These are phyloP conservation scores for Cacoxenus indagator DNA, from an alignment of 2,888 invertebrate species.

Conservation along the genomic window DNA sequence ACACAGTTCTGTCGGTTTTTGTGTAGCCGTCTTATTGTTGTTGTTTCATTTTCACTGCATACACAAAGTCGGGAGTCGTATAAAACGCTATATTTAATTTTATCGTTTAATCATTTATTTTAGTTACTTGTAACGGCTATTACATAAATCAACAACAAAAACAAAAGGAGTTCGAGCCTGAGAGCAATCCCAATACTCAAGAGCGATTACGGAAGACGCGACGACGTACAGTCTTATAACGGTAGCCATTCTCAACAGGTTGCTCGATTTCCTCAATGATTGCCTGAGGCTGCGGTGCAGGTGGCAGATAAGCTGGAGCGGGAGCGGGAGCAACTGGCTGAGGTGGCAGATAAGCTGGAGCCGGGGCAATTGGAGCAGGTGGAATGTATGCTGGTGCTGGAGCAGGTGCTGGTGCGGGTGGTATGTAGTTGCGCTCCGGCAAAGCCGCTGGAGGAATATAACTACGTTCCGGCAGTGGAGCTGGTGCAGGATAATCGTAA, in stretches of 20 bases:
- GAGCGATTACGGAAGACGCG: conserved; percentile 53
- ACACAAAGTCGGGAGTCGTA: too few species aligned
- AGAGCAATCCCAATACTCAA: conserved; percentile 27
- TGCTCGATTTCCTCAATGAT: conserved; percentile 49
- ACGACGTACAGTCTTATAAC: conserved; percentile 52
- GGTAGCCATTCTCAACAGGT: conserved; percentile 50
- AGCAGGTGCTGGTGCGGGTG: conserved; percentile 32
- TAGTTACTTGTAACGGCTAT: not conserved
- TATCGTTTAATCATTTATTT: not conserved
- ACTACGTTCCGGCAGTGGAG: not conserved
- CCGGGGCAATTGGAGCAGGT: conserved; percentile 39
- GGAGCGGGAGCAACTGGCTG: conserved; percentile 26
- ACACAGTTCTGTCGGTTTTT: too few species aligned
- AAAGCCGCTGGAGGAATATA: not conserved
- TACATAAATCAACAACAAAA: conserved; percentile 37
- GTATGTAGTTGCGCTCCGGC: not conserved
- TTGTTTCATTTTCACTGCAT: too few species aligned
- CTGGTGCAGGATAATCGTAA: conserved; percentile 49
- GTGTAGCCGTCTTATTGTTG: too few species aligned
- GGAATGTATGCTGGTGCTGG: conserved; percentile 52
- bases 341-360: conserved; percentile 43
- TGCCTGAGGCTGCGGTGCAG: conserved; percentile 28
- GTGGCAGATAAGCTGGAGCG: conserved; percentile 44
- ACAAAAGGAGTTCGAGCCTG: not conserved
- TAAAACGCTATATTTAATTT: too few species aligned